Evolutionary conservation across 2,797 vertebrate species (phyloP).

Genomic region (Enteromius argenteus): DNA sequence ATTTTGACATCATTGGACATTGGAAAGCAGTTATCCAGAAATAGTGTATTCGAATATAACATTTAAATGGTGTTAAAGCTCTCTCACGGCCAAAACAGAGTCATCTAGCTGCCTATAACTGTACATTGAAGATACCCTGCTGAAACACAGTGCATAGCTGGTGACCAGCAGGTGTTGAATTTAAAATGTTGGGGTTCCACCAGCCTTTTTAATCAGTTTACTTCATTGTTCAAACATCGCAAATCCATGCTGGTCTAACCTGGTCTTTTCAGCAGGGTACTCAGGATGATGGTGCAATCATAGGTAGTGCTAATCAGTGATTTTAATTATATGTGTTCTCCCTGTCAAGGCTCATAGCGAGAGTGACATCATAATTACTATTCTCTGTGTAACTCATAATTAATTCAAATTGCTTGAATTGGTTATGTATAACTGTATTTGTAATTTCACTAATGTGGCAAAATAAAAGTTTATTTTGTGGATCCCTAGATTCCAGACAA

Average conservation of each 20-base stretch:
- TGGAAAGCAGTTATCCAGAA: not conserved
- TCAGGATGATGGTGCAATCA: not conserved
- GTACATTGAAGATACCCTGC: not conserved
- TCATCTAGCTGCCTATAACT: not conserved
- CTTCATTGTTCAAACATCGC: not conserved
- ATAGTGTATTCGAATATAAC: not conserved
- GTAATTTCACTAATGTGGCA: too few relatives aligned
- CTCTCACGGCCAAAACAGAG: not conserved
- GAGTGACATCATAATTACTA: not conserved
- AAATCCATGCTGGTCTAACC: not conserved
- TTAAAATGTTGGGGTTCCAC: not conserved
- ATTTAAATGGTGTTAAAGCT: not conserved
- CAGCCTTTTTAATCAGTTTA: not conserved
- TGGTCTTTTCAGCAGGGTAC: not conserved
- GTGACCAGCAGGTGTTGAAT: not conserved
- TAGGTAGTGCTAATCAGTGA: slow-evolving; percentile 2
- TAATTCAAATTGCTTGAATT: not conserved
- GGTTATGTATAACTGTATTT: not conserved
- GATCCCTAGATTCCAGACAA: not conserved
- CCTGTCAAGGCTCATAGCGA: not conserved
- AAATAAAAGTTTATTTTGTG: not conserved
- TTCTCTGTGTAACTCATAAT: not conserved
- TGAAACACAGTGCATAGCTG: not conserved
- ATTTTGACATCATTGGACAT: not conserved
- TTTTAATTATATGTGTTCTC: not conserved